Evolutionary conservation across 2,888 invertebrate genomes (phyloP), one percentile per base, ranked within the genome.

Genomic region (Zygogramma bicolorata): DNA sequence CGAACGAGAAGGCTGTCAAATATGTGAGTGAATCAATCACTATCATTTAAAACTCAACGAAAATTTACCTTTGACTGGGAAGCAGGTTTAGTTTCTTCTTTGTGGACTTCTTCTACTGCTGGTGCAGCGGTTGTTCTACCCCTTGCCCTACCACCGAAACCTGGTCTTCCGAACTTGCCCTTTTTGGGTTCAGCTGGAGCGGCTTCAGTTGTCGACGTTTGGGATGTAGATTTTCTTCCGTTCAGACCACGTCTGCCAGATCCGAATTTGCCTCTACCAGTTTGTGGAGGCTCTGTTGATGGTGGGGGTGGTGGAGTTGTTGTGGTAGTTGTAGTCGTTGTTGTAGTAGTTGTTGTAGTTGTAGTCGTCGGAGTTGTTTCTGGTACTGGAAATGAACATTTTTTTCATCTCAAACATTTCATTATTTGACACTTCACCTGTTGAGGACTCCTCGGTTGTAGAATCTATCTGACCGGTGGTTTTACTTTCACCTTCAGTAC

Each of bases 321-420:
- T 0, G 90, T 88, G 0, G 87, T 82, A 0, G 88, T 84, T 0
- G 90, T 85, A 0, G 90, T 87, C 3, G 89, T 87, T 0, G 90
- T 87, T 0, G 90, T 89, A 0, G 90, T 88, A 0, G 90, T 89
- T 0, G 90, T 89, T n/a, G 87, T 83, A 3, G 86, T 84, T 0
- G 91, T 89, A 0, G 90, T 90, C 0, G 91, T 90, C 0, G 91
- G 89, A 0, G 91, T 90, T 0, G 91, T 89, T 0, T 90, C 90
- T 0, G 82, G 83, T 27, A 84, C 83, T 1, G 81, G 80, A 68
- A 87, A 86, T 15, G 82, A 10, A 74, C 62, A 25, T 25, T 38
- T 65, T 20, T 18, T 27, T 38, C 15, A 57, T 46, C 18, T 10
- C 2, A 20, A 46, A 13, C 20, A 1, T 18, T 6, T 46, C 8